Evolutionary conservation across 1,140 invertebrate genomes (phyloP).

Genomic region (Zaprionus vittiger): DNA sequence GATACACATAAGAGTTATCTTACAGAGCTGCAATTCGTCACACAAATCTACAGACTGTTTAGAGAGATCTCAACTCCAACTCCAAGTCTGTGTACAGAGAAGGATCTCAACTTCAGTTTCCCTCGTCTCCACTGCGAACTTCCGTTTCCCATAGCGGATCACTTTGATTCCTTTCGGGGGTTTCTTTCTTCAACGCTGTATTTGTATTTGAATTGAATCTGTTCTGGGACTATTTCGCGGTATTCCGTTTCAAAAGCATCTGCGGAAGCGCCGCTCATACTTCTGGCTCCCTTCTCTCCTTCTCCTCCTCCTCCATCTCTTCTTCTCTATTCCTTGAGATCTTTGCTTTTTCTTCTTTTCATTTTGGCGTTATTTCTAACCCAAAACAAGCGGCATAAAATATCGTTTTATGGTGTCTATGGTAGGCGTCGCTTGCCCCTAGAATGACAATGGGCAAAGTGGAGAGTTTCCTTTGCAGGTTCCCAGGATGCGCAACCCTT

Average conservation of each 20-base stretch:
- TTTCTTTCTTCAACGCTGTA: not conserved
- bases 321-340: too few species aligned
- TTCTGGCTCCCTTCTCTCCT: not conserved
- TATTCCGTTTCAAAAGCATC: constrained; percentile 32
- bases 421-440: constrained; percentile 5
- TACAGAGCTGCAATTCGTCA: not conserved
- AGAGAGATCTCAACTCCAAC: not conserved
- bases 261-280: constrained; percentile 35
- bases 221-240: constrained; percentile 6
- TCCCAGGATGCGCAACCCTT: constrained; percentile 48
- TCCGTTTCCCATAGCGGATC: constrained; percentile 43
- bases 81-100: not conserved
- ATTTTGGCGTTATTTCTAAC: constrained; percentile 48
- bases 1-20: not conserved
- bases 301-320: not conserved
- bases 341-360: not conserved
- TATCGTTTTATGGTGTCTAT: constrained; percentile 2
- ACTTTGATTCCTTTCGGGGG: constrained; percentile 2
- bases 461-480: constrained; percentile 18
- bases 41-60: not conserved
- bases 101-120: not conserved
- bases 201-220: constrained; percentile 9
- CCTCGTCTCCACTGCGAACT: constrained; percentile 8
- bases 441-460: constrained; percentile 24
- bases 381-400: constrained; percentile 41